Evolutionary conservation across 2,797 vertebrate genomes (phyloP).

Genomic region (Poeciliopsis infans): DNA sequence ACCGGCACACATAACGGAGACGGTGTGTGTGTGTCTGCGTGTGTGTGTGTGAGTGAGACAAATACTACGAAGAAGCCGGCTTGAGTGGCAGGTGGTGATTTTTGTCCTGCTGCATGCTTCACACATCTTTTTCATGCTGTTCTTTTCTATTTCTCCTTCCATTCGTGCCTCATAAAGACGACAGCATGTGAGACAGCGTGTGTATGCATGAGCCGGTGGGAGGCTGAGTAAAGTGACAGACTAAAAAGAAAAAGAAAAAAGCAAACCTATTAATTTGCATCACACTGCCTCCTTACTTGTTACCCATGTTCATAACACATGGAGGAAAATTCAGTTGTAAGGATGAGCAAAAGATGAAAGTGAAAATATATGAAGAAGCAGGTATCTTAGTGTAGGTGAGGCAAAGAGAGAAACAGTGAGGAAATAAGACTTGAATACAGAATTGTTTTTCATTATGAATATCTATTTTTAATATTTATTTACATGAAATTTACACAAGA

Average conservation of each 20-base stretch:
- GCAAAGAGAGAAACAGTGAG: conserved; percentile 28
- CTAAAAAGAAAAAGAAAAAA: conserved; percentile 43
- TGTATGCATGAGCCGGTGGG: conserved; percentile 44
- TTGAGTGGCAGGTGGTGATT: conserved; percentile 74
- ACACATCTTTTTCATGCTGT: conserved; percentile 54
- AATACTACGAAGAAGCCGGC: conserved; percentile 61
- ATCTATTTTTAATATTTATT: background rate
- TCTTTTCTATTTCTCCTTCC: conserved; percentile 30
- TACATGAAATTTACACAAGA: background rate
- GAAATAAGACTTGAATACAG: background rate
- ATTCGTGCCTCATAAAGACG: conserved; percentile 34
- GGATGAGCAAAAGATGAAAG: conserved; percentile 44
- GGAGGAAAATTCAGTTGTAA: conserved; percentile 22
- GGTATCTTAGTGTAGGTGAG: conserved; percentile 42
- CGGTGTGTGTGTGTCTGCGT: conserved; percentile 19
- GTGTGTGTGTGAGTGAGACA: conserved; percentile 1
- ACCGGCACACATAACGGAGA: conserved; percentile 39
- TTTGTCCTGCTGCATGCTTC: conserved; percentile 42
- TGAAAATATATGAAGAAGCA: conserved; percentile 42
- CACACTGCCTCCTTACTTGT: conserved; percentile 39
- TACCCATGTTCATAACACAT: conserved; percentile 44
- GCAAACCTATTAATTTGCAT: conserved; percentile 67
- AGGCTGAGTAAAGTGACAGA: conserved; percentile 62
- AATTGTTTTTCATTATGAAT: background rate
- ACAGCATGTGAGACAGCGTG: conserved; percentile 29